phyloP scores from a whole-genome alignment of 2,113 vertebrate species.

The Vidua chalybeata region DNA sequence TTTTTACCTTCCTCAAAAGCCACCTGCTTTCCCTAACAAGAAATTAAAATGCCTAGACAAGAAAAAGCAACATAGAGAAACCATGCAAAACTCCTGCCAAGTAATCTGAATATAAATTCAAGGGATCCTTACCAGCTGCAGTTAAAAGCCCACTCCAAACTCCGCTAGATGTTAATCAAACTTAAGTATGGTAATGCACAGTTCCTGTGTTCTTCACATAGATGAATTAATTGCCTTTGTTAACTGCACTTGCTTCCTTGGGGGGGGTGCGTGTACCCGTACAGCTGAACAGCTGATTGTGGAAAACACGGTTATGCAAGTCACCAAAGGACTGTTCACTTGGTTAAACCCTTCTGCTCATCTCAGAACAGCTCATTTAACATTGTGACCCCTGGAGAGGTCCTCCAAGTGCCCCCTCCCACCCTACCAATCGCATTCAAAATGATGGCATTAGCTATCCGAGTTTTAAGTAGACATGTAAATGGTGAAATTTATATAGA shows the following conservation, averaged over 20 bases:
- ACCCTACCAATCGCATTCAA: accelerated
- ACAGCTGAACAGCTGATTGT: neutral
- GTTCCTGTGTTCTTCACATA: neutral
- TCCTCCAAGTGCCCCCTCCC: neutral
- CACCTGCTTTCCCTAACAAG: neutral
- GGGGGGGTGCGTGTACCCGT: neutral
- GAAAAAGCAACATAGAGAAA: neutral
- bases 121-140: conserved; percentile 40
- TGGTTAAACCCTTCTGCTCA: neutral
- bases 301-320: neutral
- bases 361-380: neutral
- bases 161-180: conserved; percentile 39
- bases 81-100: neutral
- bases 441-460: neutral
- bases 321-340: neutral
- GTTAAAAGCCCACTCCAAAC: conserved; percentile 43
- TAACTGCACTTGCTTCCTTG: neutral
- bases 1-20: neutral
- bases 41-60: neutral
- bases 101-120: conserved; percentile 47
- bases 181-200: conserved; percentile 1
- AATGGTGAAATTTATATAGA: neutral
- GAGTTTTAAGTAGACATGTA: neutral
- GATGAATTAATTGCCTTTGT: neutral
- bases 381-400: neutral